These are phyloP conservation scores for Dasypogon diadema DNA, from an alignment of 2,888 invertebrate species.

Conservation along the genomic window DNA sequence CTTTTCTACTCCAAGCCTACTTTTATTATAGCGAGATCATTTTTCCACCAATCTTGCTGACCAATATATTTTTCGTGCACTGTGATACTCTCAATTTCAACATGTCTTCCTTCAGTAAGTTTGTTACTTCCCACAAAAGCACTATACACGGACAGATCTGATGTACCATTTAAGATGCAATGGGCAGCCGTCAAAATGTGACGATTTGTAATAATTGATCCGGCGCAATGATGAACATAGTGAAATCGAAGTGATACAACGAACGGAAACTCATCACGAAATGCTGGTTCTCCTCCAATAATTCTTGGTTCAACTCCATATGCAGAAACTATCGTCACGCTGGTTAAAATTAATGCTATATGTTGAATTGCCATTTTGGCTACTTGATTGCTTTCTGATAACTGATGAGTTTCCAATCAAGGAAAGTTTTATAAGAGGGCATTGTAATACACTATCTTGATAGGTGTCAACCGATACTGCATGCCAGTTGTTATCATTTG, in stretches of 20 bases:
- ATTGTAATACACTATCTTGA: too few species aligned
- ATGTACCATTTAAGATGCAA: not conserved
- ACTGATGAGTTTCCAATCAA: too few species aligned
- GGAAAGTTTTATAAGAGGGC: too few species aligned
- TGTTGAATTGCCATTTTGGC: not conserved
- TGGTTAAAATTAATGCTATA: not conserved
- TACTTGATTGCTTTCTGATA: too few species aligned
- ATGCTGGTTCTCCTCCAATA: not conserved
- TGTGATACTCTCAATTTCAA: constrained; percentile 1
- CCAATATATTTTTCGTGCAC: constrained; percentile 15
- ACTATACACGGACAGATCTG: not conserved
- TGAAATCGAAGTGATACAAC: not conserved
- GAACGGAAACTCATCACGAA: constrained; percentile 2
- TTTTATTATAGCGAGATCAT: constrained; percentile 18
- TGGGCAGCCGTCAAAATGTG: constrained; percentile 8
- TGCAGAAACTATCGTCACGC: not conserved
- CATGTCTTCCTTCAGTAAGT: not conserved
- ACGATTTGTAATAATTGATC: not conserved
- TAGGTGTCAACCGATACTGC: too few species aligned
- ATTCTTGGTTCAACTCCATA: not conserved
- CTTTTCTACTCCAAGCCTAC: too few species aligned
- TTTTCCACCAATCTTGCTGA: not conserved
- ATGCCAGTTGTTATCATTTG: too few species aligned
- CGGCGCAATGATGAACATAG: not conserved
- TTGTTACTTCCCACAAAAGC: not conserved